Percentiles rank a stretch among this genome's conserved stretches.
Conservation (phyloP, 2,113 vertebrate species). For the Rattus rattus region DNA sequence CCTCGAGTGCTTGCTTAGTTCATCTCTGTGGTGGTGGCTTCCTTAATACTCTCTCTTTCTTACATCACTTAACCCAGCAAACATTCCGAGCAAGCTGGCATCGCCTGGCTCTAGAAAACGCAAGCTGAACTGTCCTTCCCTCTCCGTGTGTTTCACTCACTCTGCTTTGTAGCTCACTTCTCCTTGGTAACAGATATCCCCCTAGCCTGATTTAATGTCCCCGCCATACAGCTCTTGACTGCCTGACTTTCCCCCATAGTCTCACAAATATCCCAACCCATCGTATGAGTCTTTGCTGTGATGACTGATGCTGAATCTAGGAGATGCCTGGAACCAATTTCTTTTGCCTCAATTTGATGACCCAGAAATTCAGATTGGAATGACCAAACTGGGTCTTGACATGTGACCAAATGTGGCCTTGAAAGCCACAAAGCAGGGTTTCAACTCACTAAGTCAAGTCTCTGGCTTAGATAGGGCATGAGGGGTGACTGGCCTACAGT, state of each 20-base stretch:
- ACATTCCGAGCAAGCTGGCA: fast-evolving
- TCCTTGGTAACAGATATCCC: neutral
- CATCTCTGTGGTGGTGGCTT: neutral
- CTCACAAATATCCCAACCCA: neutral
- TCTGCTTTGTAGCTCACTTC: neutral
- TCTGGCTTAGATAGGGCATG: neutral
- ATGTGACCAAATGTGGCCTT: neutral
- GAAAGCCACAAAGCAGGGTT: neutral
- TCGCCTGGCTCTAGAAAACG: neutral
- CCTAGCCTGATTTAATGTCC: too few relatives aligned
- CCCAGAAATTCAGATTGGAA: neutral
- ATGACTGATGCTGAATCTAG: neutral
- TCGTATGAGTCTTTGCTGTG: neutral
- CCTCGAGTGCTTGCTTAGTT: neutral
- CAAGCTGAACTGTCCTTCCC: neutral
- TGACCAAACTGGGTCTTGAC: neutral
- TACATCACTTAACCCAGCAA: neutral
- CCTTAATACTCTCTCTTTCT: too few relatives aligned
- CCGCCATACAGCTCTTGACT: neutral
- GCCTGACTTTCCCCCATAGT: neutral
- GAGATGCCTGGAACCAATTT: neutral
- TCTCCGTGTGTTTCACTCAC: neutral
- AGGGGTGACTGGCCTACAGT: neutral
- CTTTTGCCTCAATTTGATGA: neutral
- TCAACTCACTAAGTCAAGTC: neutral